Base-by-base conservation (phyloP, 2,797 vertebrate genomes). In the Sebastolobus alascanus region DNA sequence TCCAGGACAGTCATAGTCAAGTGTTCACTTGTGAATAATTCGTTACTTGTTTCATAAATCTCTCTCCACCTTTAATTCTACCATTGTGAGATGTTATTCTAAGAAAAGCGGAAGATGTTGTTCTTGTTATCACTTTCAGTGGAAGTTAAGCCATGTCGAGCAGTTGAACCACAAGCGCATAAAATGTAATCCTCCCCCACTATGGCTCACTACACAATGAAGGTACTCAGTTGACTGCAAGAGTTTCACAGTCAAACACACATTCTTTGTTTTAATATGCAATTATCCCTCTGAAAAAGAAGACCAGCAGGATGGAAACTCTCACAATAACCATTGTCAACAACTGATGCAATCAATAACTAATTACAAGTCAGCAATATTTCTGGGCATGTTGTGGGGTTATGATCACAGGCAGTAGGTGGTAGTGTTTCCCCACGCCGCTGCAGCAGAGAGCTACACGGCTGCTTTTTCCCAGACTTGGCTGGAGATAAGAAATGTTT, bases 401-500 rank as follows among this genome's bases (percentile, higher is more conserved):
- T 60, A 38, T 33, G 9, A 22, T 56, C 13, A 12, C 27, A 73
- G 71, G 68, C 94, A 93, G 90, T 84, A 94, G 94, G 82, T 87
- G 92, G 92, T 80, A 54, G 73, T 77, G 74, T 94, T 90, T 92
- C 78, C 74, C 25, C 40, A 79, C 1, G 6, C 3, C 72, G 2
- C 27, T 12, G 37, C 31, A 65, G 68, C 68, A 16, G 5, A 60
- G 35, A 29, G 5, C 20, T 9, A 9, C 43, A 64, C 9, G 16
- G n/a, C 3, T 27, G 50, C 9, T 43, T 16, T 40, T 38, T 52
- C 65, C 1, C 4, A 12, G 4, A 68, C 46, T 38, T 59, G 12
- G 2, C 27, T 25, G 16, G 8, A 25, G 29, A 67, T 31, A 22
- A 54, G 31, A 68, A 56, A 46, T 65, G 6, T 20, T 76, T 76